phyloP scores from a whole-genome alignment of 2,797 vertebrate species.

The Sebastes flavidus region DNA sequence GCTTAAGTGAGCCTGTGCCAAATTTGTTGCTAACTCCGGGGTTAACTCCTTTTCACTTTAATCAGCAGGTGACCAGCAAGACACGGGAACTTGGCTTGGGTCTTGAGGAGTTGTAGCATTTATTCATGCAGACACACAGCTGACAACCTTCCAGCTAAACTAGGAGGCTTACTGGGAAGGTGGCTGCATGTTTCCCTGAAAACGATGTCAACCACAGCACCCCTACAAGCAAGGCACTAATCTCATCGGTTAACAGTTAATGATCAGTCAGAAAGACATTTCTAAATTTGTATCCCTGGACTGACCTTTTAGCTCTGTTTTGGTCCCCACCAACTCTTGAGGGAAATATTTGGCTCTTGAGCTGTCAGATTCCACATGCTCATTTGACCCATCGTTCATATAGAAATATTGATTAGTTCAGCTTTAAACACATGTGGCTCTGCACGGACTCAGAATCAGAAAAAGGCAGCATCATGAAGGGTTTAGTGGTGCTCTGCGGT shows the following conservation, averaged over 20 bases:
- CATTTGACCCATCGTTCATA: not conserved
- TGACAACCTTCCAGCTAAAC: not conserved
- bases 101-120: not conserved
- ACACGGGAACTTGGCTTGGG: too few relatives aligned
- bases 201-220: too few relatives aligned
- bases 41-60: too few relatives aligned
- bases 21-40: not conserved
- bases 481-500: not conserved
- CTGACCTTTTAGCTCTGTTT: not conserved
- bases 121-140: not conserved
- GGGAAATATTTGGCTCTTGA: not conserved
- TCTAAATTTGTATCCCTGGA: not conserved
- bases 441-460: not conserved
- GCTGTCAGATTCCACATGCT: not conserved
- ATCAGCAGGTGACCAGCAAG: too few relatives aligned
- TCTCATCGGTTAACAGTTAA: not conserved
- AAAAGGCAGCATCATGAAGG: not conserved
- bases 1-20: rapidly evolving
- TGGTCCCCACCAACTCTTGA: not conserved
- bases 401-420: not conserved
- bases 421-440: not conserved
- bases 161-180: too few relatives aligned
- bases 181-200: too few relatives aligned
- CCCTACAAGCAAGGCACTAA: not conserved
- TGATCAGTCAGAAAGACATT: not conserved